Percentiles rank a stretch among this genome's conserved stretches.
Evolutionary conservation across 2,888 invertebrate species (phyloP).

Genomic region (Neria commutata): DNA sequence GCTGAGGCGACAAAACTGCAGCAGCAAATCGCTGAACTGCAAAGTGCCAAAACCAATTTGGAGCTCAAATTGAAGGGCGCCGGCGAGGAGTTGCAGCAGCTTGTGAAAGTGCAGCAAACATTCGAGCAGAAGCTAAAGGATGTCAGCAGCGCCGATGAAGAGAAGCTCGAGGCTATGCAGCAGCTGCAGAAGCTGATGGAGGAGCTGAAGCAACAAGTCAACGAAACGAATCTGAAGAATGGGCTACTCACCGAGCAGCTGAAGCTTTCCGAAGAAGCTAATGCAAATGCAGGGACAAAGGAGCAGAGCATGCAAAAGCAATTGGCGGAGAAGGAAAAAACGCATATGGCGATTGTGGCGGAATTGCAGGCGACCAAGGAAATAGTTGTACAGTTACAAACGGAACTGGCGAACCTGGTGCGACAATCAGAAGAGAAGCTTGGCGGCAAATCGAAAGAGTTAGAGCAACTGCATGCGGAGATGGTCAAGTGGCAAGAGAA

Average conservation of each 20-base stretch:
- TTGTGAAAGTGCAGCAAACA: conserved; percentile 20
- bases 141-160: conserved; percentile 17
- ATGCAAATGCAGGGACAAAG: conserved; percentile 5
- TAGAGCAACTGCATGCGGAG: conserved; percentile 23
- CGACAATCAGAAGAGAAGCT: conserved; percentile 16
- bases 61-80: conserved; percentile 28
- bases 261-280: conserved; percentile 13
- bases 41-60: conserved; percentile 16
- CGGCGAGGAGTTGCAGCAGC: conserved; percentile 21
- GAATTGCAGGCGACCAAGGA: conserved; percentile 24
- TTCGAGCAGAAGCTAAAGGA: conserved; percentile 26
- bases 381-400: conserved; percentile 18
- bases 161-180: conserved; percentile 17
- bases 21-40: conserved; percentile 25
- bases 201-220: conserved; percentile 44
- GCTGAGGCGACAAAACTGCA: conserved; percentile 28
- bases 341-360: conserved; percentile 5
- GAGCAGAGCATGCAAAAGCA: conserved; percentile 12
- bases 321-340: conserved; percentile 20
- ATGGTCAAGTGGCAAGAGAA: conserved; percentile 30
- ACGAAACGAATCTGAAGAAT: conserved; percentile 43
- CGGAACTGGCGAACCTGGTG: conserved; percentile 13
- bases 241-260: conserved; percentile 45
- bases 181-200: conserved; percentile 64
- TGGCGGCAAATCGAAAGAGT: conserved; percentile 21